Percentiles rank a stretch among this genome's conserved stretches.
Evolutionary conservation across 2,797 vertebrate genomes (phyloP).

Genomic region (Karalla daura): DNA sequence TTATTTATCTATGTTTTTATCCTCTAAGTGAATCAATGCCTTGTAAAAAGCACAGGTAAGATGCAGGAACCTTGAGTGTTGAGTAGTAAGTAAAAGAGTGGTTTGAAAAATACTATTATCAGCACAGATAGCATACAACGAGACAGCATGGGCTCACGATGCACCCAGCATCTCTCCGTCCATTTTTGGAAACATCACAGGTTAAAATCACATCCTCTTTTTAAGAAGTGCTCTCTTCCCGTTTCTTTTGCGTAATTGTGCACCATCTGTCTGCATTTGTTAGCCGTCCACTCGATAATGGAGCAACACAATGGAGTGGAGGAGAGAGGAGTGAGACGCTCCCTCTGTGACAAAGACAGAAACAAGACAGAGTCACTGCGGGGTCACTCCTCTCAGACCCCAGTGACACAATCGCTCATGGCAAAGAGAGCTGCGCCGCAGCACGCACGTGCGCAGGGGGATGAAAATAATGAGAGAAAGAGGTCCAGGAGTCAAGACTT

Average conservation of each 20-base stretch:
- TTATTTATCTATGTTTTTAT: too few species aligned
- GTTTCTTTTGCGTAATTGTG: constrained; percentile 30
- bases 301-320: constrained; percentile 37
- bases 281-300: constrained; percentile 27
- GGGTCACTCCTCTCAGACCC: constrained; percentile 26
- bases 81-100: too few species aligned
- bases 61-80: too few species aligned
- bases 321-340: constrained; percentile 48
- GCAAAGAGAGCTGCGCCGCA: not conserved
- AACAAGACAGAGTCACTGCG: constrained; percentile 50
- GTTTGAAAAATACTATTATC: too few species aligned
- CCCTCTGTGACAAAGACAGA: constrained; percentile 44
- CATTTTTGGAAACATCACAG: not conserved
- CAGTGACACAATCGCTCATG: constrained; percentile 9
- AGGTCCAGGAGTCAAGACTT: constrained; percentile 37
- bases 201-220: constrained; percentile 18
- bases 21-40: too few species aligned
- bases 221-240: not conserved
- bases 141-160: not conserved
- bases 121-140: not conserved
- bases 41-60: too few species aligned
- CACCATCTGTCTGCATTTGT: constrained; percentile 56
- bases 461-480: constrained; percentile 6
- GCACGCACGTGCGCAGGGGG: not conserved
- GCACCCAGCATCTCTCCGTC: not conserved